These are phyloP conservation scores for Hetaerina americana DNA, from an alignment of 1,140 invertebrate species.

Conservation along the genomic window DNA sequence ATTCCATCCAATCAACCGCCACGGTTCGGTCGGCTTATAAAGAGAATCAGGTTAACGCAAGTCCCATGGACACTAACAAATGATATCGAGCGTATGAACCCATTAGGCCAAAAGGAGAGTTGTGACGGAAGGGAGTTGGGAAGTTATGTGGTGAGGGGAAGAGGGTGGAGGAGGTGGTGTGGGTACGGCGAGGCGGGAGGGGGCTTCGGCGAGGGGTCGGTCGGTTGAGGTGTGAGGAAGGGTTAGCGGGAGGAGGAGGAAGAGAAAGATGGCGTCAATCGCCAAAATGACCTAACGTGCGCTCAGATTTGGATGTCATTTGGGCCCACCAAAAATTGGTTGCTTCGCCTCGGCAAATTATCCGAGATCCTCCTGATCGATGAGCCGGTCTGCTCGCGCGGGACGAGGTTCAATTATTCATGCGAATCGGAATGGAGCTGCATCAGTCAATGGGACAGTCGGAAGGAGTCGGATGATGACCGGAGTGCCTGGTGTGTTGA, in stretches of 20 bases:
- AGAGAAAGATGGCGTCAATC: not conserved
- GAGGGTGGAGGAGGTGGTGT: no score
- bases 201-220: no score
- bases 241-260: not conserved
- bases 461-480: not conserved
- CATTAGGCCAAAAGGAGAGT: not conserved
- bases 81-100: not conserved
- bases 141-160: no score
- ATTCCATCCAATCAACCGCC: not conserved
- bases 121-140: no score
- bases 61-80: not conserved
- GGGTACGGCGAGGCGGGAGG: no score
- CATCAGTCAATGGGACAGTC: not conserved
- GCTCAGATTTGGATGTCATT: not conserved
- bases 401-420: not conserved
- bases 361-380: not conserved
- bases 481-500: no score
- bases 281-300: not conserved
- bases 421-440: not conserved
- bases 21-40: not conserved
- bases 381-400: not conserved
- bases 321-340: not conserved
- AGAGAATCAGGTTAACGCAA: not conserved
- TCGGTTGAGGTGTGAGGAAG: no score
- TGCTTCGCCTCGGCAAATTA: not conserved